Conservation (phyloP, 2,113 vertebrate genomes). For the Manacus vitellinus region DNA sequence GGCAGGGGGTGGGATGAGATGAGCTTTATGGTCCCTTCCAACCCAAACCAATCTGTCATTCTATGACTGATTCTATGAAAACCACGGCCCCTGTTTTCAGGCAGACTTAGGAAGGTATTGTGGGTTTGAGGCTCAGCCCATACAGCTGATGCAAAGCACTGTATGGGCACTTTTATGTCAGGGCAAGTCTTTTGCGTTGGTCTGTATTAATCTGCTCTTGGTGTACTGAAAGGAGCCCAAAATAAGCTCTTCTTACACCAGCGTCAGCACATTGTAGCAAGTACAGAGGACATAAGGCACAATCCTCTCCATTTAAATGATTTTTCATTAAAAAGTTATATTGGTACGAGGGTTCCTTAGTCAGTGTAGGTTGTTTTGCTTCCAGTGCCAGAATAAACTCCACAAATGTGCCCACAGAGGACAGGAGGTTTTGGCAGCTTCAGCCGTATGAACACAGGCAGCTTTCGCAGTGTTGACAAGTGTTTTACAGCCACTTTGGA, state of each 20-base stretch:
- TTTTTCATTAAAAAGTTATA: constrained; percentile 49
- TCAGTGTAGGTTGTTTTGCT: constrained; percentile 61
- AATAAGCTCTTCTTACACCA: neutral
- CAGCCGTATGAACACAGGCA: constrained; percentile 43
- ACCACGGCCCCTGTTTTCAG: neutral
- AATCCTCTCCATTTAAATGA: constrained; percentile 56
- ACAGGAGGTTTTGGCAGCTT: constrained; percentile 59
- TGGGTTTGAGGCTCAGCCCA: neutral
- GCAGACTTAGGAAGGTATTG: neutral
- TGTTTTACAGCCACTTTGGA: constrained; percentile 67
- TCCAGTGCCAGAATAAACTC: constrained; percentile 57
- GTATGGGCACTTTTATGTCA: neutral
- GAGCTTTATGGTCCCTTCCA: neutral
- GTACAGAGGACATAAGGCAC: constrained; percentile 21
- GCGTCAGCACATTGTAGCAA: neutral
- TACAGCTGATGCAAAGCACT: accelerated
- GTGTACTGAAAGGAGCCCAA: neutral
- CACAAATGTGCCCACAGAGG: constrained; percentile 34
- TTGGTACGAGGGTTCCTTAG: constrained; percentile 41
- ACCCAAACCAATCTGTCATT: neutral
- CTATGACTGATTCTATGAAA: neutral
- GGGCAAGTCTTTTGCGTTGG: neutral
- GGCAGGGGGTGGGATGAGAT: neutral
- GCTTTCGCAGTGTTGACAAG: constrained; percentile 47
- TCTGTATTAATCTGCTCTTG: neutral